Conservation (phyloP, 2,113 vertebrate species). For the Laticauda laticaudata region DNA sequence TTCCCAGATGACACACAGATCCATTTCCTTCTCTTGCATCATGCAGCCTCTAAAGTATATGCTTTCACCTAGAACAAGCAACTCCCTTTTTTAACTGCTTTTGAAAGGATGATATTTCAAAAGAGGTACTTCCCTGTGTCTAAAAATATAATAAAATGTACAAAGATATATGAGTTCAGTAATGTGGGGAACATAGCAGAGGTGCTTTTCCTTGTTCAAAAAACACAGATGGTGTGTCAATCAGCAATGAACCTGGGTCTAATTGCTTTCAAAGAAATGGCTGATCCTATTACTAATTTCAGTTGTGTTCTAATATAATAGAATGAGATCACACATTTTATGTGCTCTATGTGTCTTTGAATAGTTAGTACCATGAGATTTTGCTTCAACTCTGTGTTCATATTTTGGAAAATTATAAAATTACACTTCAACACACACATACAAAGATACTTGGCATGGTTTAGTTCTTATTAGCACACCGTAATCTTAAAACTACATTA, state of each 20-base stretch:
- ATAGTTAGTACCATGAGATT: neutral
- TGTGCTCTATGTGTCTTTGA: slow-evolving; percentile 7
- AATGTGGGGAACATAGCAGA: neutral
- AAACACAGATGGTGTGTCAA: slow-evolving; percentile 21
- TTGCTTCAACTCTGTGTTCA: slow-evolving; percentile 1
- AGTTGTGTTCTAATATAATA: slow-evolving; percentile 17
- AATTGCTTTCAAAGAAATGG: slow-evolving; percentile 21
- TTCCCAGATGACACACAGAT: neutral
- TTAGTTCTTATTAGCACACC: neutral
- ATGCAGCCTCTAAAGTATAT: neutral
- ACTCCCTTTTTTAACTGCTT: neutral
- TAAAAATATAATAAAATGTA: slow-evolving; percentile 1
- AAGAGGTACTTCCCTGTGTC: neutral
- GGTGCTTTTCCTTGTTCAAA: neutral
- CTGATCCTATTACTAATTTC: slow-evolving; percentile 22
- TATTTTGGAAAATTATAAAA: slow-evolving; percentile 13
- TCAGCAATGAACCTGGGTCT: slow-evolving; percentile 13
- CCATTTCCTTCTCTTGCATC: neutral
- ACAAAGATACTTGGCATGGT: neutral
- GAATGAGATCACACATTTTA: slow-evolving; percentile 29
- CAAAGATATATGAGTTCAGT: neutral
- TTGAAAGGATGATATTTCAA: slow-evolving; percentile 11
- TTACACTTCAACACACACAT: neutral
- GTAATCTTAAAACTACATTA: neutral
- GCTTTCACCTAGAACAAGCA: neutral